Percentiles rank a stretch among this genome's conserved stretches.
phyloP scores from a whole-genome alignment of 2,797 vertebrate genomes.

The Anabas testudineus region DNA sequence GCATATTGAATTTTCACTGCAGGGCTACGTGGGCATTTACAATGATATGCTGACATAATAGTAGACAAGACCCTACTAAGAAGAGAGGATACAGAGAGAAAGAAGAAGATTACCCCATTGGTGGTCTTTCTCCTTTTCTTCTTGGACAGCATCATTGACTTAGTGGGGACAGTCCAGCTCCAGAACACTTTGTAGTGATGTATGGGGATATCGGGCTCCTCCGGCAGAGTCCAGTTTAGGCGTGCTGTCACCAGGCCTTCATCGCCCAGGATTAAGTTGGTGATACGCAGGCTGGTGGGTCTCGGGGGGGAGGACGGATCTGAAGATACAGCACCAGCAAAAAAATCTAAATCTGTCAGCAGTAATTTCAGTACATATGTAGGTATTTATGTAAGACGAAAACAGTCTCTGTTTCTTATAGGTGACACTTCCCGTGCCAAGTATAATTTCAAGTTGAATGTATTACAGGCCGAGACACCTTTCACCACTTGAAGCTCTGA shows the following conservation, averaged over 20 bases:
- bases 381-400: constrained; percentile 41
- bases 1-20: constrained; percentile 20
- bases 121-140: constrained; percentile 95
- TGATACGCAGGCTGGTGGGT: constrained; percentile 86
- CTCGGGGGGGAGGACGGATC: constrained; percentile 91
- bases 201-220: constrained; percentile 92
- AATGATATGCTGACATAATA: constrained; percentile 52
- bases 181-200: constrained; percentile 97
- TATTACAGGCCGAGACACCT: constrained; percentile 32
- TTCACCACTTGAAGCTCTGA: constrained; percentile 47
- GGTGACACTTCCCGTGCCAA: constrained; percentile 37
- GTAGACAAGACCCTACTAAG: constrained; percentile 32
- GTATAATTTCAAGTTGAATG: constrained; percentile 39
- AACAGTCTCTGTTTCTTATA: constrained; percentile 16
- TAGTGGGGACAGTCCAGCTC: constrained; percentile 90
- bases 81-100: neutral
- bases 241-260: constrained; percentile 86
- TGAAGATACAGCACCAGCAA: constrained; percentile 65
- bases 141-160: constrained; percentile 88
- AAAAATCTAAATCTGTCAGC: constrained; percentile 35
- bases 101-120: constrained; percentile 85
- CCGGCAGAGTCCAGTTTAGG: constrained; percentile 89
- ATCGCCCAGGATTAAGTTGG: constrained; percentile 82
- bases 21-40: constrained; percentile 40
- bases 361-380: constrained; percentile 48